A percentile compares a stretch with the other conserved stretches of the same genome.
These are phyloP conservation scores for Homarus americanus DNA, from an alignment of 1,140 invertebrate species.

Conservation along the genomic window DNA sequence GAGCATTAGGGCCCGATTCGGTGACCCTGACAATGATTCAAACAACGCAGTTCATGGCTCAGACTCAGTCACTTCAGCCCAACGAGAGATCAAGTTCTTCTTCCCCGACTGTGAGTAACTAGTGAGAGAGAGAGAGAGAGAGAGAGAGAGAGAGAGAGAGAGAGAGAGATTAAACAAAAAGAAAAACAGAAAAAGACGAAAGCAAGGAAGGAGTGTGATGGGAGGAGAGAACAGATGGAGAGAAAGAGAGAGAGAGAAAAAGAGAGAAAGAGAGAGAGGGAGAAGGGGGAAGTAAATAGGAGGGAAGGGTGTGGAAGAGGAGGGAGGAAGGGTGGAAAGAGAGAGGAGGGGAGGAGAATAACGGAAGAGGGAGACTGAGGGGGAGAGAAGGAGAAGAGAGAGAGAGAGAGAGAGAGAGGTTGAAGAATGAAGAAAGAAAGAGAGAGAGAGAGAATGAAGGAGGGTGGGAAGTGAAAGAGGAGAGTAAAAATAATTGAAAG, in stretches of 20 bases:
- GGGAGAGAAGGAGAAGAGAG: neutral
- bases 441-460: constrained; percentile 13
- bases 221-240: neutral
- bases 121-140: neutral
- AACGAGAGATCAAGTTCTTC: constrained; percentile 92
- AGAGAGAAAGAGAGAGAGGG: neutral
- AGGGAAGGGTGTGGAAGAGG: neutral
- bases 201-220: neutral
- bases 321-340: neutral
- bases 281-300: neutral
- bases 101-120: constrained; percentile 87
- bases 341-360: neutral
- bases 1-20: constrained; percentile 86
- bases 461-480: neutral
- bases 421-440: neutral
- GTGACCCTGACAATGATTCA: constrained; percentile 82
- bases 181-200: no score
- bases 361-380: constrained; percentile 76
- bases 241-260: constrained; percentile 20
- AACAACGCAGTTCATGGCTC: constrained; percentile 91
- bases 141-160: neutral
- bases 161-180: neutral
- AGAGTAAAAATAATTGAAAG: neutral
- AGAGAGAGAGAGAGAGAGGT: neutral
- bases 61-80: constrained; percentile 84